Evolutionary conservation across 2,797 vertebrate genomes (phyloP).

Genomic region (Acanthurus lineatus): DNA sequence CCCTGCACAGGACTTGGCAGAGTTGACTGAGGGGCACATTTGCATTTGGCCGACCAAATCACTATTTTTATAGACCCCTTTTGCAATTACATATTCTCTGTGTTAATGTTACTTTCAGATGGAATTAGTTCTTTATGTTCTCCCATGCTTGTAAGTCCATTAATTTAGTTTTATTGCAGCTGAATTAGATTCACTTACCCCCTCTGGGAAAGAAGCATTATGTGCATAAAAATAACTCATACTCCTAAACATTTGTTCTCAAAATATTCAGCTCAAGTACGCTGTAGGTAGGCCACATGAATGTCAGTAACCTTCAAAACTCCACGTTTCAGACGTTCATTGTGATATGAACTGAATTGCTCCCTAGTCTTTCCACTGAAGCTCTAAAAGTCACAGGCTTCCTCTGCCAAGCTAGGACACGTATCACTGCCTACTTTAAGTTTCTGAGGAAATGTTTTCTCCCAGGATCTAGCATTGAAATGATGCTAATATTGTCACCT

Average conservation of each 20-base stretch:
- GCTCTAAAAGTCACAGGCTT: conserved; percentile 48
- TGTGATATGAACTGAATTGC: conserved; percentile 39
- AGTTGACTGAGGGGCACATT: conserved; percentile 76
- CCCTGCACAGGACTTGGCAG: conserved; percentile 58
- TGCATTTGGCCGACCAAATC: conserved; percentile 85
- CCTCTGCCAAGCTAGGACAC: conserved; percentile 48
- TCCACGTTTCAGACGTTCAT: conserved; percentile 49
- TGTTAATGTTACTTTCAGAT: conserved; percentile 87
- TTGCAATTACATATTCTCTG: conserved; percentile 83
- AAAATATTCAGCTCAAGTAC: conserved; percentile 77
- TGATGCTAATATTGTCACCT: conserved; percentile 80
- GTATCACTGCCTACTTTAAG: conserved; percentile 61
- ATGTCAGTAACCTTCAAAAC: conserved; percentile 78
- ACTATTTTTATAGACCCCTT: conserved; percentile 85
- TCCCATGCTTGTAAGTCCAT: conserved; percentile 86
- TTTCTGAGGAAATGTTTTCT: conserved; percentile 70
- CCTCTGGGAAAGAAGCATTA: conserved; percentile 83
- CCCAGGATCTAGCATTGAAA: conserved; percentile 73
- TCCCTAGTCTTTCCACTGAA: conserved; percentile 6
- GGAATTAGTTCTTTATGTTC: conserved; percentile 87
- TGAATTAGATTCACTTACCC: conserved; percentile 87
- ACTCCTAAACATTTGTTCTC: conserved; percentile 84
- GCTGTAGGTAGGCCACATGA: conserved; percentile 61
- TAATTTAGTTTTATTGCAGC: conserved; percentile 89
- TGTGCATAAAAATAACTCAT: conserved; percentile 86